phyloP scores from a whole-genome alignment of 64 coral and sea anemone species.

The Anthopleura sola region DNA sequence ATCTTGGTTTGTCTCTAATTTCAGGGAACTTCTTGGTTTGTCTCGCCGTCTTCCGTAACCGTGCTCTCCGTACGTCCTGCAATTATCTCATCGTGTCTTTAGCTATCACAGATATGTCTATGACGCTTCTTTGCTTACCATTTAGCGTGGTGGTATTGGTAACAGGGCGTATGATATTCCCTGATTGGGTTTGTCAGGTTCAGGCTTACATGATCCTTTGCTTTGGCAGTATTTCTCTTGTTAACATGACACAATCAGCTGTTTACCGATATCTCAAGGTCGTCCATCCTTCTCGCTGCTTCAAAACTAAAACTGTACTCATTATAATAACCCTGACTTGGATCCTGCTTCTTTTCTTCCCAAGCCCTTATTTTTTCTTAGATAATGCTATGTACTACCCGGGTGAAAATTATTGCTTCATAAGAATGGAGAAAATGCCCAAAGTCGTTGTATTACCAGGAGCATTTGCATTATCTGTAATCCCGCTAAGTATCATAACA shows the following conservation, averaged over 20 bases:
- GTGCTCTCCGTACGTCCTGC: background rate
- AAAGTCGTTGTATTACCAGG: background rate
- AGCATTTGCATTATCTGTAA: background rate
- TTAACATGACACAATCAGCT: background rate
- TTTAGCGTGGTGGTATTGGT: background rate
- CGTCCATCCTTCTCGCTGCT: background rate
- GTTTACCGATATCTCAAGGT: conserved; percentile 6
- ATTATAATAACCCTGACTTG: background rate
- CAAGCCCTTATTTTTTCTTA: background rate
- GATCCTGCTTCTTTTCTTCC: background rate
- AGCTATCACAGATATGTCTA: background rate
- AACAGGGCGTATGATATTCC: background rate
- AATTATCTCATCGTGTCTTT: conserved; percentile 2
- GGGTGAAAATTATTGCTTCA: background rate
- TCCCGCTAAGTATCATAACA: background rate
- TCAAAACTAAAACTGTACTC: background rate
- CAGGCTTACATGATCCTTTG: background rate
- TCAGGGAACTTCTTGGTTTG: background rate
- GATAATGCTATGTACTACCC: background rate
- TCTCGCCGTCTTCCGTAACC: background rate
- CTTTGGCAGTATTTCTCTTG: background rate
- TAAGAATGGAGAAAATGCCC: background rate
- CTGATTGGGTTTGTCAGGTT: background rate
- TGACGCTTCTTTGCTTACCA: too few species aligned
- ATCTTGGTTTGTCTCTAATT: background rate